Percentiles rank a stretch among this genome's conserved stretches.
phyloP scores from a whole-genome alignment of 2,113 vertebrate species.

The Cottus gobio region DNA sequence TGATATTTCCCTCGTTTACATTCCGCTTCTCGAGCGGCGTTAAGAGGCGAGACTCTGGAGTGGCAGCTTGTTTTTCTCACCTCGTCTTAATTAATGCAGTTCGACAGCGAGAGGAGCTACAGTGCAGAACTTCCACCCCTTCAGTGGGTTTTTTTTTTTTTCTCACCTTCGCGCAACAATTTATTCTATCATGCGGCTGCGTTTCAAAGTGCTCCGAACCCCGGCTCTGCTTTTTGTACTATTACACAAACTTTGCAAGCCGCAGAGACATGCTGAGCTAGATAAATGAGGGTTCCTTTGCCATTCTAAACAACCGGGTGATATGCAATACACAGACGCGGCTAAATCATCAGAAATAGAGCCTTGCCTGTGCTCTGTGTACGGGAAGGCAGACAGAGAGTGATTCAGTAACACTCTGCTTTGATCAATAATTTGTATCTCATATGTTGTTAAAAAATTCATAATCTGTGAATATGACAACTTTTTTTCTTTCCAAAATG shows the following conservation, averaged over 20 bases:
- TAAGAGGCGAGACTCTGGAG: slow-evolving; percentile 1
- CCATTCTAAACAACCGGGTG: slow-evolving; percentile 34
- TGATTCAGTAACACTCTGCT: background rate
- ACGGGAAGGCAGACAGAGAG: background rate
- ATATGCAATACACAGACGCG: slow-evolving; percentile 9
- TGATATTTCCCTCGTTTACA: slow-evolving; percentile 39
- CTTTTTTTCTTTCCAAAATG: too few species aligned
- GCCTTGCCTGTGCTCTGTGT: slow-evolving; percentile 11
- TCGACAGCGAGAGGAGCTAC: background rate
- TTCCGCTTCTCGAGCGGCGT: slow-evolving; percentile 31
- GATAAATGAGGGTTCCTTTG: slow-evolving; percentile 30
- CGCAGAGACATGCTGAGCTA: background rate
- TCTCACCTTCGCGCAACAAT: slow-evolving; percentile 6
- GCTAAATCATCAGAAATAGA: slow-evolving; percentile 29
- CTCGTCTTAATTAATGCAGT: slow-evolving; percentile 1
- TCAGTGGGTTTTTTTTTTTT: background rate
- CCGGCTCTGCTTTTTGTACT: slow-evolving; percentile 13
- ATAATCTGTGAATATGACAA: too few species aligned
- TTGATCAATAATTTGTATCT: too few species aligned
- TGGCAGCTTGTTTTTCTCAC: slow-evolving; percentile 23
- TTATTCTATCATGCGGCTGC: background rate
- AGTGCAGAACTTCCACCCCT: background rate
- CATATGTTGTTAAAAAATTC: too few species aligned
- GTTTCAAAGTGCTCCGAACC: background rate
- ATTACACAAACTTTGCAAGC: background rate